Conservation (phyloP, 2,888 invertebrate genomes). For the Leptopilina drosophilae region DNA sequence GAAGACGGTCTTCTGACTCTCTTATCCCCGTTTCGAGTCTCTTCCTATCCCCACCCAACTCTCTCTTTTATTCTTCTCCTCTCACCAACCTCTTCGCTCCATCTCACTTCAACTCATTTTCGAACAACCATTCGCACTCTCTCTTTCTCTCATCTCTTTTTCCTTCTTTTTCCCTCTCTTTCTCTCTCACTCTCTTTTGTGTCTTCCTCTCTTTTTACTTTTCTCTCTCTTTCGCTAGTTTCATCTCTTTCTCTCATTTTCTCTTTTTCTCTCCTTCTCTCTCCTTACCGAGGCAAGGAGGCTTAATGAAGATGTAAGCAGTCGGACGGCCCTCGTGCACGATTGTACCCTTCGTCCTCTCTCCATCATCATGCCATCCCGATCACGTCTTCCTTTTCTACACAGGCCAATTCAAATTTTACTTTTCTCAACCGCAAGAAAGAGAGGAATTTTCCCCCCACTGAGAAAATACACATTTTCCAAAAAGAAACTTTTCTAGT, state of each 20-base stretch:
- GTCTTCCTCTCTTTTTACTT: not conserved
- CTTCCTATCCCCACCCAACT: constrained; percentile 57
- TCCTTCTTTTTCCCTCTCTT: constrained; percentile 32
- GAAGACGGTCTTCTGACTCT: constrained; percentile 70
- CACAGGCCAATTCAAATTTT: constrained; percentile 58
- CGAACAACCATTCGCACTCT: constrained; percentile 5
- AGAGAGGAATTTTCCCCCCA: no score
- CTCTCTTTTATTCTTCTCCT: constrained; percentile 46
- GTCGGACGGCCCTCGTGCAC: constrained; percentile 70
- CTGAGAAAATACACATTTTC: no score
- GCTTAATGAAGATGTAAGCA: constrained; percentile 77
- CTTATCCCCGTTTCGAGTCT: constrained; percentile 65
- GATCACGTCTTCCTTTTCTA: constrained; percentile 54
- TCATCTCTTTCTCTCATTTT: constrained; percentile 7
- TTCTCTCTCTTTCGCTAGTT: constrained; percentile 45
- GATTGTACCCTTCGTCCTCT: constrained; percentile 64
- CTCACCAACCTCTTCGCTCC: not conserved
- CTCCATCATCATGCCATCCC: constrained; percentile 54
- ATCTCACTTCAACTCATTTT: constrained; percentile 8
- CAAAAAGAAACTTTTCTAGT: no score
- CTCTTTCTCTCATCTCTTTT: constrained; percentile 41
- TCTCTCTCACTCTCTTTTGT: constrained; percentile 51
- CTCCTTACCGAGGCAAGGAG: constrained; percentile 63
- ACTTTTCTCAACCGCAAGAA: not conserved
- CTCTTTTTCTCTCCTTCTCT: constrained; percentile 29